Evolutionary conservation across 2,113 vertebrate genomes (phyloP).

Genomic region (Triplophysa rosa): DNA sequence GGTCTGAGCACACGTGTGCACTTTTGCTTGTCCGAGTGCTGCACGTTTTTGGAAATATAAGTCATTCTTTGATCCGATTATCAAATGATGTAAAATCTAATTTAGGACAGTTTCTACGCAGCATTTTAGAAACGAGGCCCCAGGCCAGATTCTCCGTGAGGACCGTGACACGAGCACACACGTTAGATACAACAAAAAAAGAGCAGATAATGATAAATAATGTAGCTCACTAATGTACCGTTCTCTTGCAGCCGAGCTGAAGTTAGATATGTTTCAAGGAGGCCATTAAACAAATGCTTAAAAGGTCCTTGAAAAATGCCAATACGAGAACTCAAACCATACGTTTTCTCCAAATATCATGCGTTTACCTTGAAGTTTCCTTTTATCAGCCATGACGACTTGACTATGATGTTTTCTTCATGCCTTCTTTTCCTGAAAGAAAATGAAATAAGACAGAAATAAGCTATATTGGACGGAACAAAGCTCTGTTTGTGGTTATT

Average conservation of each 20-base stretch:
- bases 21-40: too few relatives aligned
- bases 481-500: not conserved
- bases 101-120: too few relatives aligned
- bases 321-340: not conserved
- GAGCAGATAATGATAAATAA: not conserved
- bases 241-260: not conserved
- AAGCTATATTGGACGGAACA: not conserved
- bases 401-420: constrained; percentile 86
- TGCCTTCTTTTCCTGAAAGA: constrained; percentile 80
- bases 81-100: too few relatives aligned
- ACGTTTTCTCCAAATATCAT: not conserved
- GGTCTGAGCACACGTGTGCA: too few relatives aligned
- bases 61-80: too few relatives aligned
- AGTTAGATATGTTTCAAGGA: not conserved
- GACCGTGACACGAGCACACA: not conserved
- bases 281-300: not conserved
- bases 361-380: constrained; percentile 87
- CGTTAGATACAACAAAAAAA: not conserved
- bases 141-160: not conserved
- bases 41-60: too few relatives aligned
- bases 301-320: not conserved
- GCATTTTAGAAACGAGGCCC: too few relatives aligned
- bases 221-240: not conserved
- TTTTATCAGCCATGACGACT: constrained; percentile 93
- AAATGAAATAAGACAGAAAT: not conserved